Conservation (phyloP, 2,888 invertebrate species). For the Diabrotica balteata region DNA sequence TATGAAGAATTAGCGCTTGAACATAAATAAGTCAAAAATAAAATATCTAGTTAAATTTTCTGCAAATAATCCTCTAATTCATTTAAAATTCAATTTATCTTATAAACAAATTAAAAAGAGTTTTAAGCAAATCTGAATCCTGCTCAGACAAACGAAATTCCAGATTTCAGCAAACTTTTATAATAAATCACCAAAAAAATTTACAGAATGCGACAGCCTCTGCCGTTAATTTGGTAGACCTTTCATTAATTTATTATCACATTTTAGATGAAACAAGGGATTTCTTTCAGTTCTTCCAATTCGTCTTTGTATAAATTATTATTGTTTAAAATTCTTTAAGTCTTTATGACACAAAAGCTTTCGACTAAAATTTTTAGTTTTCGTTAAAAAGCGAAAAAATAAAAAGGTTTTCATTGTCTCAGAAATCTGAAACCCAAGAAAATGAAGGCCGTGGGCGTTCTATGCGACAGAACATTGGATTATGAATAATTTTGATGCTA, state of each 20-base stretch:
- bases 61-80: slow-evolving; percentile 5
- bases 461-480: slow-evolving; percentile 4
- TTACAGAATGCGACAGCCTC: too few relatives aligned
- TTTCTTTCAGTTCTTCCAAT: slow-evolving; percentile 5
- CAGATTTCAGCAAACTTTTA: slow-evolving; percentile 17
- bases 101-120: slow-evolving; percentile 17
- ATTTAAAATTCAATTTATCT: slow-evolving; percentile 6
- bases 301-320: slow-evolving; percentile 9
- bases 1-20: too few relatives aligned
- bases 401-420: slow-evolving; percentile 1
- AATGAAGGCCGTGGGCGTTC: slow-evolving; percentile 3
- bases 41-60: slow-evolving; percentile 9
- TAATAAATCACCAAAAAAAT: slow-evolving; percentile 13
- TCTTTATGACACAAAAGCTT: slow-evolving; percentile 2
- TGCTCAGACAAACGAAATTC: slow-evolving; percentile 12
- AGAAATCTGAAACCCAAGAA: slow-evolving; percentile 7
- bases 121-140: slow-evolving; percentile 17
- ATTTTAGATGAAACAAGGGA: slow-evolving; percentile 11
- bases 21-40: slow-evolving; percentile 1
- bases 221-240: slow-evolving; percentile 19
- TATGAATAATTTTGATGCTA: background rate
- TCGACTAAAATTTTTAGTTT: slow-evolving; percentile 15
- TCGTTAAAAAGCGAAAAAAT: slow-evolving; percentile 1
- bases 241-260: slow-evolving; percentile 23
- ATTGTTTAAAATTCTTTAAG: slow-evolving; percentile 9